Evolutionary conservation across 2,888 invertebrate species (phyloP).

Genomic region (Beris chalybata): DNA sequence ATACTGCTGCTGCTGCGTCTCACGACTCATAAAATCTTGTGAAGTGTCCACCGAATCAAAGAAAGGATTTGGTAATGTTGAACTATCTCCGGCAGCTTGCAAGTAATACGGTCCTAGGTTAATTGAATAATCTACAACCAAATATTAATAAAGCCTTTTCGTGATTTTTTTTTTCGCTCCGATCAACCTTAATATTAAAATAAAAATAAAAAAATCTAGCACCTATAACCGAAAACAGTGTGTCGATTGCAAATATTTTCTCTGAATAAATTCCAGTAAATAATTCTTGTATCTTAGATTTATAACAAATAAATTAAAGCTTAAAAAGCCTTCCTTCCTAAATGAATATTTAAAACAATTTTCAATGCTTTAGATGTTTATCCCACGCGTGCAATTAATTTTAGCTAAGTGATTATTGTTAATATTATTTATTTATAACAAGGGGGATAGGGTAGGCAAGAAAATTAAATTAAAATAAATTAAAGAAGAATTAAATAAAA

Average conservation of each 20-base stretch:
- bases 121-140: slow-evolving; percentile 24
- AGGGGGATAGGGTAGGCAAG: too few species aligned
- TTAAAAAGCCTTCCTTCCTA: slow-evolving; percentile 28
- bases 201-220: too few species aligned
- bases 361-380: slow-evolving; percentile 41
- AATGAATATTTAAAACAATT: slow-evolving; percentile 21
- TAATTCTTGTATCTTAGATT: too few species aligned
- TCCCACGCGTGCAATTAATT: slow-evolving; percentile 38
- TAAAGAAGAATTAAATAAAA: too few species aligned
- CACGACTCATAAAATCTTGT: slow-evolving; percentile 34
- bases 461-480: too few species aligned
- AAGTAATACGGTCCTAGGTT: slow-evolving; percentile 36
- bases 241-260: too few species aligned
- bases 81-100: slow-evolving; percentile 43
- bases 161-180: neutral
- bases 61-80: slow-evolving; percentile 54
- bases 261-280: too few species aligned
- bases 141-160: slow-evolving; percentile 27
- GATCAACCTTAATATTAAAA: too few species aligned
- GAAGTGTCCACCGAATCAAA: slow-evolving; percentile 43
- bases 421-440: too few species aligned
- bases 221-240: too few species aligned
- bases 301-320: too few species aligned
- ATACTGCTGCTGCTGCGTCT: slow-evolving; percentile 41
- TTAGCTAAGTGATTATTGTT: slow-evolving; percentile 14